Conservation (phyloP, 1,140 invertebrate genomes). For the Adelges cooleyi region DNA sequence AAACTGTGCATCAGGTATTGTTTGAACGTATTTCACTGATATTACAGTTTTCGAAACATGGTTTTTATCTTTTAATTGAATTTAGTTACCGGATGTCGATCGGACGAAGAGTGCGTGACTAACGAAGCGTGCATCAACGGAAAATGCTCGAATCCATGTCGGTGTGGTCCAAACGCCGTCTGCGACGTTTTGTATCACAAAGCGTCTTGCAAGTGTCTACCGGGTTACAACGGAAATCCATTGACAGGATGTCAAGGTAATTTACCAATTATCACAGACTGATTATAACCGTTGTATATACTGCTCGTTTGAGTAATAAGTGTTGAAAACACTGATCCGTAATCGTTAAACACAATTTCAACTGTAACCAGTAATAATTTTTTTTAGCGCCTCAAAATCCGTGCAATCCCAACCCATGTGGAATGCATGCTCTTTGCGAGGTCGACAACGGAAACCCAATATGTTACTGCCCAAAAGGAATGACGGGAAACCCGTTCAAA, state of each 20-base stretch:
- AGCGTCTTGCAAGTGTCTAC: conserved; percentile 61
- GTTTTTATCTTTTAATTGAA: not conserved
- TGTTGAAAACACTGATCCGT: too few species aligned
- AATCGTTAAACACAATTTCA: not conserved
- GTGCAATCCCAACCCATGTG: conserved; percentile 74
- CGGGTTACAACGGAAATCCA: conserved; percentile 61
- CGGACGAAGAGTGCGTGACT: conserved; percentile 53
- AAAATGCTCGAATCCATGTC: conserved; percentile 60
- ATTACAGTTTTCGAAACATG: not conserved
- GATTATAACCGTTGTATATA: too few species aligned
- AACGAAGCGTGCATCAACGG: conserved; percentile 62
- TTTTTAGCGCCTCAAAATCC: conserved; percentile 51
- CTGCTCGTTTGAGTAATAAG: too few species aligned
- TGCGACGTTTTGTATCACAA: conserved; percentile 64
- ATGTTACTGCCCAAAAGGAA: conserved; percentile 76
- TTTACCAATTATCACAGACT: too few species aligned
- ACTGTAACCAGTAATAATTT: conserved; percentile 42
- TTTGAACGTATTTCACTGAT: not conserved
- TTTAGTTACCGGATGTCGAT: conserved; percentile 52
- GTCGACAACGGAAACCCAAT: conserved; percentile 73
- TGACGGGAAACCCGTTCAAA: conserved; percentile 81
- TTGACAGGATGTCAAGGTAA: conserved; percentile 40
- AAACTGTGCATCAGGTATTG: conserved; percentile 50
- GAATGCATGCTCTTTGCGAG: conserved; percentile 69
- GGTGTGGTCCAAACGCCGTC: conserved; percentile 59